Base-by-base conservation (phyloP, 2,888 invertebrate genomes). In the Ormyrus pomaceus region DNA sequence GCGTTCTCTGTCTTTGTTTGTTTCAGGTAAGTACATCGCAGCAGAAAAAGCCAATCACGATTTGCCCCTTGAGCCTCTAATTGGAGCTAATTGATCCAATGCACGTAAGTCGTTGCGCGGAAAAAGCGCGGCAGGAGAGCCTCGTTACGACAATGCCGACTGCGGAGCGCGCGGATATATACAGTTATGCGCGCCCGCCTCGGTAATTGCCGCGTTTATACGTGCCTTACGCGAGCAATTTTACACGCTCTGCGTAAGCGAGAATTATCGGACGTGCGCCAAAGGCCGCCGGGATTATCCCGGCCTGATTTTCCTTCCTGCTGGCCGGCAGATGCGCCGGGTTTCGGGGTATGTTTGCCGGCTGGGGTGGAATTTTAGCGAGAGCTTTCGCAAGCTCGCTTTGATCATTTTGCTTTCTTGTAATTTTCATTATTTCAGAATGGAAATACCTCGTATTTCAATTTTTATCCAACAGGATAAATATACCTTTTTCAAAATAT, bases 191-290 rank as follows among this genome's bases (percentile, higher is more conserved):
- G 55, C n/a, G 58, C 61, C 34, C 48, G 7, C 61, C 51, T 58
- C 19, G 50, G 69, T 79, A 74, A 79, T 79, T 74, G 73, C 73
- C 62, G 62, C 69, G 64, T 74, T 19, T 19, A 19, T 79, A 71
- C 59, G 71, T 71, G 77, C 77, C 77, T 77, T 77, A 79, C 64
- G 79, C 79, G 64, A 68, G 74, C 69, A 69, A 74, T 79, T 69
- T 74, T 74, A 56, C 79, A 62, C 73, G 55, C 59, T 68, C 61
- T 11, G 72, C 48, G 55, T 58, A 45, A 53, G 69, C 65, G 19
- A 55, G 59, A 68, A 65, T 71, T 64, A 77, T 71, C 64, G 53
- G 51, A 45, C 59, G 45, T 48, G 58, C 48, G 34, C 13, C 8
- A 19, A 19, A 19, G 19, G 19, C 19, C 19, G 19, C 19, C 19